phyloP scores from a whole-genome alignment of 2,797 vertebrate genomes.

The Todus mexicanus region DNA sequence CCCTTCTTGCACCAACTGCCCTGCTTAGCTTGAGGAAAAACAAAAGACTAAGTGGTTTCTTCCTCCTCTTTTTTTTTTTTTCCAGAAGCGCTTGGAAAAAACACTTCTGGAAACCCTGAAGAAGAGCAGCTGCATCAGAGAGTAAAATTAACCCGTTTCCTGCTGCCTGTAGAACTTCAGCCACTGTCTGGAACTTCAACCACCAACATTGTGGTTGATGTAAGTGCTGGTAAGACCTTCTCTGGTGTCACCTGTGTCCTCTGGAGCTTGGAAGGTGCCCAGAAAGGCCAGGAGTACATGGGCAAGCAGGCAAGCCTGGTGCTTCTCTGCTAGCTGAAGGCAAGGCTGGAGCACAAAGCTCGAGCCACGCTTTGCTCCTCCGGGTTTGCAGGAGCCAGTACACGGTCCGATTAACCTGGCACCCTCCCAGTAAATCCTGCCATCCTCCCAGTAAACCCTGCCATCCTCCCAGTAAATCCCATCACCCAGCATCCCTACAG shows the following conservation, averaged over 20 bases:
- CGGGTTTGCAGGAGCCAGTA: not conserved
- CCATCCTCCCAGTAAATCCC: not conserved
- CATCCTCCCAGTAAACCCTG: not conserved
- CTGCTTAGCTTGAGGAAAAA: not conserved
- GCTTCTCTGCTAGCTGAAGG: not conserved
- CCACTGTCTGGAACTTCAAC: accelerated
- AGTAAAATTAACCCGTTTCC: not conserved
- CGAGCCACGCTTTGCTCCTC: not conserved
- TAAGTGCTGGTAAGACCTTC: not conserved
- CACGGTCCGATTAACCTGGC: accelerated
- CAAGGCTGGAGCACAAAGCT: not conserved
- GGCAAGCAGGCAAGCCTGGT: not conserved
- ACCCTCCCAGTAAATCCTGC: not conserved
- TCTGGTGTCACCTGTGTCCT: not conserved
- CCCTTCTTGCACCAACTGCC: not conserved
- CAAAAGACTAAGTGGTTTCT: not conserved
- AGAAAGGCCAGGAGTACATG: not conserved
- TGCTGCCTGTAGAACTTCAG: accelerated
- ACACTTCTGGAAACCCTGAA: not conserved
- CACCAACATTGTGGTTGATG: not conserved
- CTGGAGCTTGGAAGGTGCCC: not conserved
- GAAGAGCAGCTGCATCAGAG: not conserved
- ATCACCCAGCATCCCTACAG: not conserved
- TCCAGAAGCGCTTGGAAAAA: not conserved
- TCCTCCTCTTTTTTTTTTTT: not conserved